phyloP scores from a whole-genome alignment of 2,888 invertebrate species.

The Lithophane socia region DNA sequence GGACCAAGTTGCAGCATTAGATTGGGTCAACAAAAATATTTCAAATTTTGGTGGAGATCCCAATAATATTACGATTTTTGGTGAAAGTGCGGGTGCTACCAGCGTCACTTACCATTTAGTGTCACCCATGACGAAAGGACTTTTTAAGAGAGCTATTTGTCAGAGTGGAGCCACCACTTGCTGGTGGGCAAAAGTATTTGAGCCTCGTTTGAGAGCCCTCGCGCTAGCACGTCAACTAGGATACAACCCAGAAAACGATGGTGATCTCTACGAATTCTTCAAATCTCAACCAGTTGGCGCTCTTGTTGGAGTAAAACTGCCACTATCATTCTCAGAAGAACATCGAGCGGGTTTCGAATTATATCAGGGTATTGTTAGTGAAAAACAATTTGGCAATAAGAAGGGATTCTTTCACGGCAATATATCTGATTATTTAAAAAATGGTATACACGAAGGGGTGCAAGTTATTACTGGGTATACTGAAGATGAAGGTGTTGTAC shows the following conservation, averaged over 20 bases:
- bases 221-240: constrained; percentile 72
- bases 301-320: constrained; percentile 54
- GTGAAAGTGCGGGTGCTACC: constrained; percentile 77
- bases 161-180: constrained; percentile 92
- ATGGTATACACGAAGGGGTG: constrained; percentile 83
- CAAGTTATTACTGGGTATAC: constrained; percentile 93
- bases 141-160: constrained; percentile 88
- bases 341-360: constrained; percentile 44
- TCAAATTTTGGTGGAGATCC: constrained; percentile 75
- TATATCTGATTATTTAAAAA: constrained; percentile 75
- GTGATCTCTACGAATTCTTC: constrained; percentile 69
- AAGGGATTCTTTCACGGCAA: constrained; percentile 70
- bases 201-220: constrained; percentile 85
- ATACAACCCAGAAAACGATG: constrained; percentile 66
- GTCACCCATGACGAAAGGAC: constrained; percentile 79
- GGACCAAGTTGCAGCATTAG: constrained; percentile 79
- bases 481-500: constrained; percentile 90
- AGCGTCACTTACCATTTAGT: constrained; percentile 73
- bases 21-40: constrained; percentile 75
- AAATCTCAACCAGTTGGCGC: constrained; percentile 64
- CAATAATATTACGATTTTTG: constrained; percentile 74
- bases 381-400: constrained; percentile 70
- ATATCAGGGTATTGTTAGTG: constrained; percentile 67
- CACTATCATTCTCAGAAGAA: constrained; percentile 65
- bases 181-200: constrained; percentile 90